Percentiles rank a stretch among this genome's conserved stretches.
Conservation (phyloP, 1,140 invertebrate species). For the Cotesia typhae region DNA sequence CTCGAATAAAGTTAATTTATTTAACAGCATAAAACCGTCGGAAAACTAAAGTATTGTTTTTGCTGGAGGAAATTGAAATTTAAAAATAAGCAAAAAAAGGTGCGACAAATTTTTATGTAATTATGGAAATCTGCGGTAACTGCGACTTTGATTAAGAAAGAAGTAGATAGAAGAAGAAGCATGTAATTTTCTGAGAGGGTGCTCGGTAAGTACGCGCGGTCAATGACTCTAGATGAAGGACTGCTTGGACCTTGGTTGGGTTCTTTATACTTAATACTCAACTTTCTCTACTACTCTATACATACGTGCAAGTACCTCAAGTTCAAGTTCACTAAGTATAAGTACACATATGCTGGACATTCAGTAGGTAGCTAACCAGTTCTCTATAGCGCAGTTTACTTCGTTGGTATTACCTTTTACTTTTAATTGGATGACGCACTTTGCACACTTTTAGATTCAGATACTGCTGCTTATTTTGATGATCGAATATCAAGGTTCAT, state of each 20-base stretch:
- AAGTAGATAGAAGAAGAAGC: neutral
- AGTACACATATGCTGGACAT: constrained; percentile 41
- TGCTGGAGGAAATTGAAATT: too few relatives aligned
- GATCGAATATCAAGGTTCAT: neutral
- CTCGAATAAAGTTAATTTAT: too few relatives aligned
- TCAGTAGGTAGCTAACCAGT: constrained; percentile 31
- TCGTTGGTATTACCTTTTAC: constrained; percentile 8
- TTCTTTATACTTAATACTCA: constrained; percentile 34
- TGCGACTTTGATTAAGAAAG: constrained; percentile 26
- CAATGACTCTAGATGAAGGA: constrained; percentile 32
- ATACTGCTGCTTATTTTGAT: neutral
- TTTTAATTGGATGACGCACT: constrained; percentile 28
- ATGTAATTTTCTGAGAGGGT: constrained; percentile 34
- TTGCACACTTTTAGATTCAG: neutral
- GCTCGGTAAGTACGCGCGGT: constrained; percentile 18
- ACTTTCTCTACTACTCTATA: neutral
- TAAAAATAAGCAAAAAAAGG: too few relatives aligned
- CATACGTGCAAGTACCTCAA: constrained; percentile 42
- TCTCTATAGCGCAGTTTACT: constrained; percentile 8
- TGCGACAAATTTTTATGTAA: neutral
- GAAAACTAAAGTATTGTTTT: too few relatives aligned
- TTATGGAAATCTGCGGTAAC: constrained; percentile 6
- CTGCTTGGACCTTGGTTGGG: constrained; percentile 31
- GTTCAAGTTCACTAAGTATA: constrained; percentile 51
- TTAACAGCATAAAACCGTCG: too few relatives aligned